phyloP scores from a whole-genome alignment of 2,888 invertebrate genomes.

The Caenorhabditis becei region DNA sequence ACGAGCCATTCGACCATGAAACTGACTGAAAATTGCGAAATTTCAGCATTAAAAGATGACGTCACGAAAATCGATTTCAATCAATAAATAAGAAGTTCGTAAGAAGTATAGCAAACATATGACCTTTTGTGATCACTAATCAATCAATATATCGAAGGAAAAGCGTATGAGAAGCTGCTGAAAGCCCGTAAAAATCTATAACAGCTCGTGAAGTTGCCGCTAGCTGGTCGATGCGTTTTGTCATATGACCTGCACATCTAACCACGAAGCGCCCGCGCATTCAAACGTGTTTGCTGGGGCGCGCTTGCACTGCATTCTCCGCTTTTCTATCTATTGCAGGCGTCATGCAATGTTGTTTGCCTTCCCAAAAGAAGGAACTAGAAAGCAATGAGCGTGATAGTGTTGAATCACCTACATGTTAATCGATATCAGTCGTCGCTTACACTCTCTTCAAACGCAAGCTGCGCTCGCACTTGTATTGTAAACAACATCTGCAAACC shows the following conservation, averaged over 20 bases:
- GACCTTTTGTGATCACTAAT: neutral
- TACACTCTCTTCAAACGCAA: conserved; percentile 32
- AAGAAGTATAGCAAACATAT: neutral
- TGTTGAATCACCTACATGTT: conserved; percentile 36
- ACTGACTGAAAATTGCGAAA: conserved; percentile 36
- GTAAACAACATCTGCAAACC: conserved; percentile 15
- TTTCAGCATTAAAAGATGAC: conserved; percentile 17
- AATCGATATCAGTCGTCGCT: conserved; percentile 13
- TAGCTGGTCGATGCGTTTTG: conserved; percentile 31
- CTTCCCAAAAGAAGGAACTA: conserved; percentile 33
- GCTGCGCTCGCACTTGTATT: conserved; percentile 10
- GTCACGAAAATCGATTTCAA: conserved; percentile 18
- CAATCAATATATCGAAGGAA: neutral
- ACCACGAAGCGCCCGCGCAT: conserved; percentile 51
- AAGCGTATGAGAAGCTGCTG: conserved; percentile 9
- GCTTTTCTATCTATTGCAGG: conserved; percentile 3
- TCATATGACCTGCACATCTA: conserved; percentile 68
- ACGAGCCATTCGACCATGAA: conserved; percentile 62
- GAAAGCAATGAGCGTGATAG: conserved; percentile 46
- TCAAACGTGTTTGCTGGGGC: conserved; percentile 54
- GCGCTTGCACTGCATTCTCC: conserved; percentile 19
- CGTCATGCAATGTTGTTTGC: conserved; percentile 41
- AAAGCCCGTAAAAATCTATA: conserved; percentile 56
- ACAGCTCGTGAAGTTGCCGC: conserved; percentile 46
- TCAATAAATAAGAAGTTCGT: neutral